Evolutionary conservation across 1,140 invertebrate species (phyloP), one percentile per base, ranked within the genome.

Genomic region (Myzus persicae): DNA sequence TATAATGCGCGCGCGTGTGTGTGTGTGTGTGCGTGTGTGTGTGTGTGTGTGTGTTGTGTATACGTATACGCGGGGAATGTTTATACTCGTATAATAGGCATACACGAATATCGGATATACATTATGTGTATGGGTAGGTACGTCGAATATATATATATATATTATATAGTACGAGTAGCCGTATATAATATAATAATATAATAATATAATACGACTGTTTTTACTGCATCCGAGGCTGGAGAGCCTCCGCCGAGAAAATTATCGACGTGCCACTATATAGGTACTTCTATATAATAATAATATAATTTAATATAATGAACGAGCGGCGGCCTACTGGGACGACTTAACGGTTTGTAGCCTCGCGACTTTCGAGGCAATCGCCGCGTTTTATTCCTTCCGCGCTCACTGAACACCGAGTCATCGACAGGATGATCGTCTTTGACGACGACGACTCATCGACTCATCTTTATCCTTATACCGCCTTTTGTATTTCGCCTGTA

Each of bases 261-360:
- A 82, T 92, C 91, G 91, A 92, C 91, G 44, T 48, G 76, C 76
- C 44, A 92, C 91, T 92, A n/a, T n/a, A n/a, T n/a, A n/a, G n/a
- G n/a, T n/a, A 76, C 67, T 51, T 18, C 67, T 51, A 51, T 44
- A 44, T 59, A 59, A 54, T 51, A 20, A 54, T 26, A 26, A 54
- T n/a, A 67, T 67, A 67, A n/a, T n/a, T n/a, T n/a, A n/a, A 67
- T 76, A 36, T 76, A 76, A 76, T 76, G n/a, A n/a, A 76, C 59
- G 31, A 44, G 31, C 44, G 24, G 18, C 85, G 11, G 42, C 26
- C 14, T 31, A 31, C 11, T 42, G 85, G 85, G 82, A 84, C 22
- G 38, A 91, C 90, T 91, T 91, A 91, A 91, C 91, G 67, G 91
- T 92, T 92, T 38, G 59, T n/a, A n/a, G 59, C n/a, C n/a, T n/a